These are phyloP conservation scores for Microcaecilia unicolor DNA, from an alignment of 2,797 vertebrate species.

Conservation along the genomic window DNA sequence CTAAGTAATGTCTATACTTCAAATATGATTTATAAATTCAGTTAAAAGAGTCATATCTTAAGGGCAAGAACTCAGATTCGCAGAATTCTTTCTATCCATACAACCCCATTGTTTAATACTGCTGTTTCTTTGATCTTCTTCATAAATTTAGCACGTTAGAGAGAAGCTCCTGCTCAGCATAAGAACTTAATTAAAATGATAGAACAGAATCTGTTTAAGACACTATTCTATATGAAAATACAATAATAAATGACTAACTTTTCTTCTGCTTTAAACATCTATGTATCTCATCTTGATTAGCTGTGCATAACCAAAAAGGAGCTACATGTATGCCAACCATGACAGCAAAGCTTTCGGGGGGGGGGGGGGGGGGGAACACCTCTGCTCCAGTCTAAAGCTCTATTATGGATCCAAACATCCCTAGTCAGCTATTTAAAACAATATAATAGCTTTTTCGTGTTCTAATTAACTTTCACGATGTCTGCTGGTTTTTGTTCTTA, in stretches of 20 bases:
- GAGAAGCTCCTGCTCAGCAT: slow-evolving; percentile 45
- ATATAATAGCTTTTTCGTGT: slow-evolving; percentile 55
- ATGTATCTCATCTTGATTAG: slow-evolving; percentile 83
- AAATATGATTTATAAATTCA: slow-evolving; percentile 3
- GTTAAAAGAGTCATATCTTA: too few relatives aligned
- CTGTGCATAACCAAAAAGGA: slow-evolving; percentile 52
- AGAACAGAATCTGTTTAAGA: slow-evolving; percentile 51
- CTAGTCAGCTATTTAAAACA: slow-evolving; percentile 57
- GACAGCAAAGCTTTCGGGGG: slow-evolving; percentile 55
- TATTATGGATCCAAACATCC: slow-evolving; percentile 50
- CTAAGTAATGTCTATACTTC: background rate
- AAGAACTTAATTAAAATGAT: slow-evolving; percentile 36
- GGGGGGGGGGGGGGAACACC: too few relatives aligned
- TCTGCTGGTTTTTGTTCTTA: slow-evolving; percentile 45
- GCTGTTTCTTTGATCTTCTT: slow-evolving; percentile 41
- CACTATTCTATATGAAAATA: too few relatives aligned
- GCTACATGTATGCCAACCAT: slow-evolving; percentile 70
- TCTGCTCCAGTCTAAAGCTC: slow-evolving; percentile 45
- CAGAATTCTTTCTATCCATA: background rate
- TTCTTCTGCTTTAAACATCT: slow-evolving; percentile 50
- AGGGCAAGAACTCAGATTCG: background rate
- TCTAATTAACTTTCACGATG: slow-evolving; percentile 68
- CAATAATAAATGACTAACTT: slow-evolving; percentile 33
- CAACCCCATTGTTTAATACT: background rate
- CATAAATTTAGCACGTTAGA: slow-evolving; percentile 49